A percentile compares a stretch with the other conserved stretches of the same genome.
Evolutionary conservation across 92 coral and sea anemone genomes (phyloP).

Genomic region (Montipora capitata): DNA sequence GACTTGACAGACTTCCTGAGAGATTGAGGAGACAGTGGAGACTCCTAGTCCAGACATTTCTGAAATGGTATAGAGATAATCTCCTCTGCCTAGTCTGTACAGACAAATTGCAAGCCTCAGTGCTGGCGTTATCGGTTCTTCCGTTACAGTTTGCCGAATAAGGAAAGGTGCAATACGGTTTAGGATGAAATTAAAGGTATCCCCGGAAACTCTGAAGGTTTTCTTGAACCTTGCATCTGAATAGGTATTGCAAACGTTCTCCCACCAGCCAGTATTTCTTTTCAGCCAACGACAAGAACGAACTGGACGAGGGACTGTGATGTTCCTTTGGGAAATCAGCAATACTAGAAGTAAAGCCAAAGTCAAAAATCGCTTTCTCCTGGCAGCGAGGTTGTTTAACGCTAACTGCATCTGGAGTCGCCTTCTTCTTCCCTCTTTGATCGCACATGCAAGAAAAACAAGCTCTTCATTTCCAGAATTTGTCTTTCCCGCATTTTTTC

Average conservation of each 20-base stretch:
- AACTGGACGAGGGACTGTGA: conserved; percentile 17
- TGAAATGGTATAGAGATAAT: too few relatives aligned
- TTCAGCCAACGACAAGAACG: background rate
- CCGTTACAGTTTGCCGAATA: too few relatives aligned
- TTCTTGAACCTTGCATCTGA: background rate
- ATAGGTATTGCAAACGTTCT: background rate
- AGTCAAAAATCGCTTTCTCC: conserved; percentile 23
- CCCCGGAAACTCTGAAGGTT: too few relatives aligned
- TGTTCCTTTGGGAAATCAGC: conserved; percentile 20
- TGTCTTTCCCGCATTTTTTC: background rate
- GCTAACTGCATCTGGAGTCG: background rate
- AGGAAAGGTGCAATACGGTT: too few relatives aligned
- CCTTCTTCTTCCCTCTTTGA: conserved; percentile 24
- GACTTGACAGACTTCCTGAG: too few relatives aligned
- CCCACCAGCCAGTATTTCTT: too few relatives aligned
- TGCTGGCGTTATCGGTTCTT: too few relatives aligned
- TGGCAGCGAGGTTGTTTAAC: conserved; percentile 13
- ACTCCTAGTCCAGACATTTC: too few relatives aligned
- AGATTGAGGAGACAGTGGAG: too few relatives aligned
- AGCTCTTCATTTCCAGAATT: background rate
- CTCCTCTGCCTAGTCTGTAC: too few relatives aligned
- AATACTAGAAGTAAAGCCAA: conserved; percentile 22
- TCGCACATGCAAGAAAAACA: conserved; percentile 9
- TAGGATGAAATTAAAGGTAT: too few relatives aligned
- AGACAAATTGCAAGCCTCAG: too few relatives aligned